A percentile compares a stretch with the other conserved stretches of the same genome.
Conservation (phyloP, 2,888 invertebrate genomes). For the Caenorhabditis sp. region DNA sequence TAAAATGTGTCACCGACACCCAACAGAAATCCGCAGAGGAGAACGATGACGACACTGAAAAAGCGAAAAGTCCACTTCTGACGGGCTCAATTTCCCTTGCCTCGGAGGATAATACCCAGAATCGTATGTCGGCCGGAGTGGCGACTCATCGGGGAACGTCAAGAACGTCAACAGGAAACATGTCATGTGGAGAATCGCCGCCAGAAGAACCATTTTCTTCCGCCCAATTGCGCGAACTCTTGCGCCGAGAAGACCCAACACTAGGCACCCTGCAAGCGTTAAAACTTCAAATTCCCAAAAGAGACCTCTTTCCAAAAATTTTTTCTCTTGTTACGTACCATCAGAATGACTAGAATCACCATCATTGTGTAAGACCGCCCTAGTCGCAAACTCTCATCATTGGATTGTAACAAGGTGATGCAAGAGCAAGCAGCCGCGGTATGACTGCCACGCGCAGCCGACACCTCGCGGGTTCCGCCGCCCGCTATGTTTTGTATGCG, state of each 20-base stretch:
- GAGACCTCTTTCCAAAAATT: constrained; percentile 23
- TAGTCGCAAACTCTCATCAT: constrained; percentile 61
- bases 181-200: constrained; percentile 43
- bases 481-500: constrained; percentile 17
- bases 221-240: constrained; percentile 46
- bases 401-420: constrained; percentile 47
- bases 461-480: constrained; percentile 48
- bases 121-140: constrained; percentile 20
- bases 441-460: constrained; percentile 19
- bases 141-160: constrained; percentile 52
- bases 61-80: not conserved
- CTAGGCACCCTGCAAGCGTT: constrained; percentile 39
- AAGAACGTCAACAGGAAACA: constrained; percentile 44
- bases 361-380: constrained; percentile 59
- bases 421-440: not conserved
- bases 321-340: constrained; percentile 25
- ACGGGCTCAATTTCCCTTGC: constrained; percentile 9
- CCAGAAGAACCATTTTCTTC: constrained; percentile 46
- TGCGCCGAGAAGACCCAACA: constrained; percentile 17
- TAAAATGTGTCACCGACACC: constrained; percentile 50
- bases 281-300: not conserved
- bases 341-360: constrained; percentile 59
- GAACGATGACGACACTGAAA: constrained; percentile 24
- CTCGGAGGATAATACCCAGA: constrained; percentile 24
- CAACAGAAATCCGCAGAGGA: constrained; percentile 34